A percentile compares a stretch with the other conserved stretches of the same genome.
Conservation (phyloP, 2,113 vertebrate species). For the Hyla sarda region DNA sequence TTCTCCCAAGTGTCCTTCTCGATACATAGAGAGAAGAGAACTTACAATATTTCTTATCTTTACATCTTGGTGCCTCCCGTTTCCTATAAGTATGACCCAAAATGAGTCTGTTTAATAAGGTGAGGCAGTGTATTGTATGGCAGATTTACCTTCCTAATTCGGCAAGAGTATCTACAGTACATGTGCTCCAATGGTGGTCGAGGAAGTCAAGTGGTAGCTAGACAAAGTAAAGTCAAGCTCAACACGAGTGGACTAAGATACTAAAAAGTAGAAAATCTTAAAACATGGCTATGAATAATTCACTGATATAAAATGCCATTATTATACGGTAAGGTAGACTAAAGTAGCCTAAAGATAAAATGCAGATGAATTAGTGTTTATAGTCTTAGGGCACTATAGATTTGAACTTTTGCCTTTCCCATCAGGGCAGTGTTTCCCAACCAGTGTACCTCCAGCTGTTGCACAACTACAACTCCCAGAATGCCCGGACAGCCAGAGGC, state of each 20-base stretch:
- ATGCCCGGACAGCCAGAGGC: no score
- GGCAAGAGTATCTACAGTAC: not conserved
- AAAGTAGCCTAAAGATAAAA: not conserved
- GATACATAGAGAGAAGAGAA: not conserved
- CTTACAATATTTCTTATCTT: not conserved
- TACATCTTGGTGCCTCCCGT: not conserved
- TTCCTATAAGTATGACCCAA: not conserved
- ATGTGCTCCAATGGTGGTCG: not conserved
- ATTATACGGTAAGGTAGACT: not conserved
- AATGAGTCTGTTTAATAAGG: not conserved
- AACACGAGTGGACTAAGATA: not conserved
- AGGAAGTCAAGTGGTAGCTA: not conserved
- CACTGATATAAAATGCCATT: not conserved
- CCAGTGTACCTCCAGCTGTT: no score
- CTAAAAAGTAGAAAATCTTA: not conserved
- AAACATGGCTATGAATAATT: not conserved
- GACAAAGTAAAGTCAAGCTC: not conserved
- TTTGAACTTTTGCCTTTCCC: not conserved
- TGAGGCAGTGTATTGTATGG: not conserved
- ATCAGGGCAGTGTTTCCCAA: no score
- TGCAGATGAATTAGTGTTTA: slow-evolving; percentile 10
- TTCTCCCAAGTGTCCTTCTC: not conserved
- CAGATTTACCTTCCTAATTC: no score
- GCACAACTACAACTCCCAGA: no score
- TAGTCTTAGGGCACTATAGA: not conserved